These are phyloP conservation scores for Teleiodes luculella DNA, from an alignment of 2,888 invertebrate genomes.

Conservation along the genomic window DNA sequence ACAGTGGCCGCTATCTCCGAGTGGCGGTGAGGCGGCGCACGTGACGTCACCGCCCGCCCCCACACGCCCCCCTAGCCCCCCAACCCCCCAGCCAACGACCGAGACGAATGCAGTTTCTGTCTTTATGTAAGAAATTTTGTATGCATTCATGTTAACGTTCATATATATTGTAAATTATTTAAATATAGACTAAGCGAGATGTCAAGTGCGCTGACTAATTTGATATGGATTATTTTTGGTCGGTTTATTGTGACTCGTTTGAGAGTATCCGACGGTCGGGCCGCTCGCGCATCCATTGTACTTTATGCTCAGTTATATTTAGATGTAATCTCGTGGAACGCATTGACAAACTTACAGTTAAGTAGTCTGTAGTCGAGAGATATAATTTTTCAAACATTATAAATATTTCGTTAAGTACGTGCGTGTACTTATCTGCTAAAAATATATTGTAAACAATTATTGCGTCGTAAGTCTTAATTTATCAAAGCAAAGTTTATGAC, in stretches of 20 bases:
- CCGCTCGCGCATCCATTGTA: slow-evolving; percentile 55
- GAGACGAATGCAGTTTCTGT: slow-evolving; percentile 29
- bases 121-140: slow-evolving; percentile 39
- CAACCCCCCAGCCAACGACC: background rate
- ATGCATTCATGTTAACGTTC: slow-evolving; percentile 65
- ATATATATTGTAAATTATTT: slow-evolving; percentile 69
- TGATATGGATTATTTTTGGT: slow-evolving; percentile 27
- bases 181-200: slow-evolving; percentile 50
- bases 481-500: background rate
- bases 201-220: slow-evolving; percentile 42
- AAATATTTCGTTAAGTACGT: background rate
- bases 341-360: slow-evolving; percentile 17
- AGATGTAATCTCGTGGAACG: slow-evolving; percentile 44
- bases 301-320: slow-evolving; percentile 75
- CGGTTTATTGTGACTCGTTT: slow-evolving; percentile 41
- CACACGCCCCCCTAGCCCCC: slow-evolving; percentile 18
- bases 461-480: too few relatives aligned
- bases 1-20: slow-evolving; percentile 76
- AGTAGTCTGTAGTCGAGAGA: slow-evolving; percentile 17
- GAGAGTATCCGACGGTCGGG: slow-evolving; percentile 42
- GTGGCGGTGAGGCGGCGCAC: slow-evolving; percentile 78
- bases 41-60: slow-evolving; percentile 30
- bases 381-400: background rate
- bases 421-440: background rate
- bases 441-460: too few relatives aligned